Evolutionary conservation across 2,113 vertebrate species (phyloP).

Genomic region (Brachypteracias leptosomus): DNA sequence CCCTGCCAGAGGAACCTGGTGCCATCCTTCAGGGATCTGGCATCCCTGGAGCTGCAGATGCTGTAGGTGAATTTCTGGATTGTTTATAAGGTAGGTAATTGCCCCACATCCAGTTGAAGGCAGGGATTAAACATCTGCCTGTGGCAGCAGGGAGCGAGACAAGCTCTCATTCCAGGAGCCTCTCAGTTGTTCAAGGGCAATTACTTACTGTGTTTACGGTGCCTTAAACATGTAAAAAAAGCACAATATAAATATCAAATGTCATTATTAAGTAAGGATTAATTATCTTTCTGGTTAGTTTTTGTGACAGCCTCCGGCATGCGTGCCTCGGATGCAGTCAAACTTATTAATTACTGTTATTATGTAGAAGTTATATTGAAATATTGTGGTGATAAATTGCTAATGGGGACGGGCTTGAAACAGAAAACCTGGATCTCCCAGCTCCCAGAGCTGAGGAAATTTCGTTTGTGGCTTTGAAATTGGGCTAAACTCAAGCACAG

Average conservation of each 20-base stretch:
- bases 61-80: neutral
- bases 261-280: conserved; percentile 26
- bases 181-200: neutral
- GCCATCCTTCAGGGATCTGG: neutral
- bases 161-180: neutral
- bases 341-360: conserved; percentile 29
- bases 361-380: neutral
- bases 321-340: neutral
- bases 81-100: neutral
- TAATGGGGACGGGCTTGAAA: neutral
- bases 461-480: neutral
- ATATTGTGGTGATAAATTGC: neutral
- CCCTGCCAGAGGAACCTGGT: neutral
- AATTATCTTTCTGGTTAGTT: conserved; percentile 18
- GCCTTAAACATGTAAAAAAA: neutral
- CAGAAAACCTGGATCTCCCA: neutral
- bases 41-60: neutral
- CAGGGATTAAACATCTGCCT: neutral
- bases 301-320: neutral
- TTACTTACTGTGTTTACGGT: neutral
- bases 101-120: neutral
- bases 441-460: neutral
- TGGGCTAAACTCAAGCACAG: neutral
- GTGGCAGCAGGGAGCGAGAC: neutral
- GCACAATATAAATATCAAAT: conserved; percentile 1